A percentile compares a stretch with the other conserved stretches of the same genome.
Evolutionary conservation across 2,113 vertebrate genomes (phyloP).

Genomic region (Acanthisitta chloris): DNA sequence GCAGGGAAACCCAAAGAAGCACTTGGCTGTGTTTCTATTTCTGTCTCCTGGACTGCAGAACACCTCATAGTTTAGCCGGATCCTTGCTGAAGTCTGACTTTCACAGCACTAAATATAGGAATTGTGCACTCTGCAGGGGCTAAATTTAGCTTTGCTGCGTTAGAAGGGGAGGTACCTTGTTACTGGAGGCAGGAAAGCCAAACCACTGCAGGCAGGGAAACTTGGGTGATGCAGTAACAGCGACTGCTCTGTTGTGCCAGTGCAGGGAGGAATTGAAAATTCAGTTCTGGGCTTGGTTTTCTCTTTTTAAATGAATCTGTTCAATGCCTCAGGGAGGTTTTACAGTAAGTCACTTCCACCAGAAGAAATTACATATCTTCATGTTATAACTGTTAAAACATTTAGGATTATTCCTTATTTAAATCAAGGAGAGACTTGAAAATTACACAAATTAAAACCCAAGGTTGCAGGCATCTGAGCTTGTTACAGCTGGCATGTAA

Average conservation of each 20-base stretch:
- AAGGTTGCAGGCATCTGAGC: neutral
- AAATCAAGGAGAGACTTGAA: neutral
- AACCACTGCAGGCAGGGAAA: conserved; percentile 22
- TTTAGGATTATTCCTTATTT: neutral
- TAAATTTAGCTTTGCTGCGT: conserved; percentile 65
- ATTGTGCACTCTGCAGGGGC: conserved; percentile 23
- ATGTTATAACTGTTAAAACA: neutral
- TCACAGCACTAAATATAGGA: conserved; percentile 64
- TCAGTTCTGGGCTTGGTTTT: neutral
- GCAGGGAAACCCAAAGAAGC: neutral
- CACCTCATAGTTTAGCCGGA: conserved; percentile 4
- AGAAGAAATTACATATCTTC: neutral
- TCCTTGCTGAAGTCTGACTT: conserved; percentile 47
- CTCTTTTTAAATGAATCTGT: neutral
- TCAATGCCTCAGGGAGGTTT: neutral
- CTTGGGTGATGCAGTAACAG: neutral
- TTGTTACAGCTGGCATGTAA: neutral
- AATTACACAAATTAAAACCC: conserved; percentile 11
- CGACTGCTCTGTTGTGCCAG: neutral
- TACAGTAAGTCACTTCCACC: neutral
- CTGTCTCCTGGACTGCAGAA: conserved; percentile 1
- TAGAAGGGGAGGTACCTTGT: neutral
- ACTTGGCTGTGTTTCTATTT: conserved; percentile 12
- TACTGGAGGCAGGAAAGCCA: conserved; percentile 2
- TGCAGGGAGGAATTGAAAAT: neutral